Evolutionary conservation across 2,888 invertebrate species (phyloP), one percentile per base, ranked within the genome.

Genomic region (Aleiodes alternator): DNA sequence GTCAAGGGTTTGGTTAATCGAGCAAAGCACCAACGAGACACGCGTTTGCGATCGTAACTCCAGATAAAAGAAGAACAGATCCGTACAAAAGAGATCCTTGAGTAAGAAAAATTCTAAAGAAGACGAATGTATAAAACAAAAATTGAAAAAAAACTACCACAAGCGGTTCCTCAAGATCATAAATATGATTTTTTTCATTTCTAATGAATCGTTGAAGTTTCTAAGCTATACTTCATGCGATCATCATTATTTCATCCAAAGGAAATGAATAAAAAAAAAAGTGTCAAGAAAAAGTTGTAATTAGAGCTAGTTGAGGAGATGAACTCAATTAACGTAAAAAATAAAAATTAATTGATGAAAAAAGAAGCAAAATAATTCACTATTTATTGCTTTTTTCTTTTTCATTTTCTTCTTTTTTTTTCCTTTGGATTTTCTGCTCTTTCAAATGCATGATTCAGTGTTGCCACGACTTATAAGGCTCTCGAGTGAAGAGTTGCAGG

Each of bases 61-160:
- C 50, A 51, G 56, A 59, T 69, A 69, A 59, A 57, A 48, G n/a
- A 43, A 55, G 23, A 23, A 23, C 23, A 48, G 79, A 80, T 75
- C 69, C 69, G 78, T 75, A 82, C 76, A 79, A 82, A 81, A 77
- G 80, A 78, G 78, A 82, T 82, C 81, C 81, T 81, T 80, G 82
- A 82, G 9, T 43, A 43, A 43, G 82, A 84, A 81, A 82, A 83
- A 29, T 55, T 73, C 55, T 55, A 1, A 38, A 71, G 72, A 77
- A 71, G 74, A 56, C 29, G 75, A 73, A 50, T 50, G 56, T 64
- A 69, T 72, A 43, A 14, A 72, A 69, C 59, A 69, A 53, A 70
- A 31, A 34, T 12, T 51, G 43, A 53, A 71, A 57, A 71, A 77
- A 70, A 76, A 72, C 73, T 55, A 72, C 59, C 73, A 73, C 76